These are phyloP conservation scores for Drosophila murphyi DNA, from an alignment of 1,140 invertebrate genomes.

Conservation along the genomic window DNA sequence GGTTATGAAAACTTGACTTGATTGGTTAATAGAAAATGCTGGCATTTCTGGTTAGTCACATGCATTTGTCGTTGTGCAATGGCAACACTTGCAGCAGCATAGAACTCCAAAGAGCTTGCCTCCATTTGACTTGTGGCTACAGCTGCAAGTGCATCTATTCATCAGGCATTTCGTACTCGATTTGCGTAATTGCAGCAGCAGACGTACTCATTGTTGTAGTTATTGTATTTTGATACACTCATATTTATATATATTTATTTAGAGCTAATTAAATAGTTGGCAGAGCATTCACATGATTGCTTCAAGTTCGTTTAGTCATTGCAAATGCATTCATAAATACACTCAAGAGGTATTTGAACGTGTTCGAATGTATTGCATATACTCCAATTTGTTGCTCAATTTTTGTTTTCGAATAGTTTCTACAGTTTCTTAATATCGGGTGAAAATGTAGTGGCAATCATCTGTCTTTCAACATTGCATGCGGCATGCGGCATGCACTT, in stretches of 20 bases:
- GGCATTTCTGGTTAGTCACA: constrained; percentile 15
- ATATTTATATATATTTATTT: neutral
- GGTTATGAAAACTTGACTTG: constrained; percentile 5
- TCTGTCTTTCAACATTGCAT: no score
- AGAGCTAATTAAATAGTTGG: neutral
- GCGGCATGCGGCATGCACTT: no score
- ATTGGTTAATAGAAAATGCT: constrained; percentile 26
- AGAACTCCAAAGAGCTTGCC: neutral
- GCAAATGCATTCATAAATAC: neutral
- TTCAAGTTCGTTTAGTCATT: neutral
- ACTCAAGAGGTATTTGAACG: neutral
- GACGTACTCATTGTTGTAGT: no score
- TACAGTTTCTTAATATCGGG: no score
- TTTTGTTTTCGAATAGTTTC: no score
- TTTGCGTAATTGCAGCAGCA: constrained; percentile 3
- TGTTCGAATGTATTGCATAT: no score
- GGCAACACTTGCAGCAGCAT: neutral
- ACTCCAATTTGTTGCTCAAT: no score
- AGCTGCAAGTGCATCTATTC: constrained; percentile 24
- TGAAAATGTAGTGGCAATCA: neutral
- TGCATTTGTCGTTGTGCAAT: constrained; percentile 19
- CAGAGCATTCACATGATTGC: neutral
- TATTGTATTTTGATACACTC: neutral
- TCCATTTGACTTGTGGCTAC: constrained; percentile 13
- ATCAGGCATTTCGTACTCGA: constrained; percentile 27